A percentile compares a stretch with the other conserved stretches of the same genome.
Conservation (phyloP, 2,113 vertebrate species). For the Eidolon helvum region DNA sequence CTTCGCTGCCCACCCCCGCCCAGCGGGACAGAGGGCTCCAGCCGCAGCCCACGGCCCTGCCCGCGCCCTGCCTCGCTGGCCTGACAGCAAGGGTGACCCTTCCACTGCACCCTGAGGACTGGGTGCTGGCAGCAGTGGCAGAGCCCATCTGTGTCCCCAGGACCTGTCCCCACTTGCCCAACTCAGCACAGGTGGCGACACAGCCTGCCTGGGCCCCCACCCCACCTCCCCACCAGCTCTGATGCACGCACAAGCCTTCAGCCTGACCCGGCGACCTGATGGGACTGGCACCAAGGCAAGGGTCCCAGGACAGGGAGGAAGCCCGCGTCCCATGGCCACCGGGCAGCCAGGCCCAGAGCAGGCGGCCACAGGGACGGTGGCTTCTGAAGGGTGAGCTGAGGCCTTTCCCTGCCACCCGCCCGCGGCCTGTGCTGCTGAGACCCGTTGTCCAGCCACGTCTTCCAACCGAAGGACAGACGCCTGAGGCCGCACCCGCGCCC, state of each 20-base stretch:
- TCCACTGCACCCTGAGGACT: no score
- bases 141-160: no score
- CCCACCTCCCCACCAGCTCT: background rate
- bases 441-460: accelerated
- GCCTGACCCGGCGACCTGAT: background rate
- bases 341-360: background rate
- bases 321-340: background rate
- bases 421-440: background rate
- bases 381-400: background rate
- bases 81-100: no score
- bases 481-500: accelerated
- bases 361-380: accelerated
- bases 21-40: background rate
- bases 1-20: background rate
- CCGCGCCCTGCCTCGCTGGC: background rate
- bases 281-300: background rate
- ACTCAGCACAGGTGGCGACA: accelerated
- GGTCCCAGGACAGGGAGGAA: background rate
- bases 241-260: background rate
- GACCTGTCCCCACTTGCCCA: background rate
- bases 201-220: background rate
- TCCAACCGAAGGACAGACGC: background rate
- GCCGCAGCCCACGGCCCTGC: background rate
- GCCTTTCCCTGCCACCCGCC: background rate
- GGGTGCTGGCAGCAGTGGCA: no score